phyloP scores from a whole-genome alignment of 92 coral and sea anemone genomes.

The Actinostola sp. region DNA sequence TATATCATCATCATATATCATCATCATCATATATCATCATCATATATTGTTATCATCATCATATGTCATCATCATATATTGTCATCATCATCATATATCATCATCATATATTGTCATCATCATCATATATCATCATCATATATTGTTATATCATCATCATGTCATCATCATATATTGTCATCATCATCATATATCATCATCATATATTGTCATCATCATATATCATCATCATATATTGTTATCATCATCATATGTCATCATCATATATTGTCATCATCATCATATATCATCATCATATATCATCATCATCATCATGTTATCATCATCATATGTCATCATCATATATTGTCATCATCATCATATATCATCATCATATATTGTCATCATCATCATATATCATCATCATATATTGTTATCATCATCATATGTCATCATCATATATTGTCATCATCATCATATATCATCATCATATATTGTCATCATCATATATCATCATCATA shows the following conservation, averaged over 20 bases:
- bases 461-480: not conserved
- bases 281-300: constrained; percentile 1
- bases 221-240: too few species aligned
- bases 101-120: too few species aligned
- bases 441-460: not conserved
- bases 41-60: too few species aligned
- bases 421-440: not conserved
- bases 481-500: too few species aligned
- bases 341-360: too few species aligned
- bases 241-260: not conserved
- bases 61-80: not conserved
- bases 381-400: not conserved
- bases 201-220: too few species aligned
- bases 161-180: too few species aligned
- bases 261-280: constrained; percentile 1
- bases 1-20: not conserved
- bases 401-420: not conserved
- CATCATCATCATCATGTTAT: not conserved
- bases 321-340: not conserved
- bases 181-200: not conserved
- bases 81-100: too few species aligned
- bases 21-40: constrained; percentile 2
- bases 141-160: not conserved
- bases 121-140: not conserved
- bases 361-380: too few species aligned